phyloP scores from a whole-genome alignment of 2,113 vertebrate species.

The Beaufortia kweichowensis region DNA sequence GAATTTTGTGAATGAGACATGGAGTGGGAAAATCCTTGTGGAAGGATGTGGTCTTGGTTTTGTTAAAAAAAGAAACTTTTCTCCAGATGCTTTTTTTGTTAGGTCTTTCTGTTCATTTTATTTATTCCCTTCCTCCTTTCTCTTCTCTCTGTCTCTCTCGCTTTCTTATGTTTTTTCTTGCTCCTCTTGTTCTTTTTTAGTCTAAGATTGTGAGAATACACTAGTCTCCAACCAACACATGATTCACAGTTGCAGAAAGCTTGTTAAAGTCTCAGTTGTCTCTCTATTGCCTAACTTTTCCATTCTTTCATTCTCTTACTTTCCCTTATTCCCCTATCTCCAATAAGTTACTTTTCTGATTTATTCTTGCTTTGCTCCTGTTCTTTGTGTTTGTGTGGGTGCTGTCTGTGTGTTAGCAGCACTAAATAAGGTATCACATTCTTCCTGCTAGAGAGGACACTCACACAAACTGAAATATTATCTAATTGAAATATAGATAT shows the following conservation, averaged over 20 bases:
- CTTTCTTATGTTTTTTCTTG: neutral
- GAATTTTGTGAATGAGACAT: constrained; percentile 10
- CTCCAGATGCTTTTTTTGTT: neutral
- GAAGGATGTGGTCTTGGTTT: constrained; percentile 30
- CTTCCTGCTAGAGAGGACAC: neutral
- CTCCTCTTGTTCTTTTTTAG: neutral
- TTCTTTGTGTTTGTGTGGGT: neutral
- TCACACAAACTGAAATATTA: too few relatives aligned
- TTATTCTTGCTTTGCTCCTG: neutral
- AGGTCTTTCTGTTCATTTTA: neutral
- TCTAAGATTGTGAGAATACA: constrained; percentile 10
- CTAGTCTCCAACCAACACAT: constrained; percentile 67
- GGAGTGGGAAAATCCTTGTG: constrained; percentile 19
- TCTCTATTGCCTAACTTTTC: constrained; percentile 1
- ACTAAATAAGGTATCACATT: neutral
- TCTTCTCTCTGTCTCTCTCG: neutral
- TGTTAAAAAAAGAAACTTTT: neutral
- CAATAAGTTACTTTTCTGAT: neutral
- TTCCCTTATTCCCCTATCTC: constrained; percentile 28
- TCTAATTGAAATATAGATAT: too few relatives aligned
- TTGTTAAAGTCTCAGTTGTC: constrained; percentile 67
- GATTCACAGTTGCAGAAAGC: constrained; percentile 61
- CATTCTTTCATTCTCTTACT: neutral
- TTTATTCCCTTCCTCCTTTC: neutral
- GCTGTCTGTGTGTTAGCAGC: neutral